Evolutionary conservation across 2,888 invertebrate species (phyloP).

Genomic region (Tenthredo scrophulariae): DNA sequence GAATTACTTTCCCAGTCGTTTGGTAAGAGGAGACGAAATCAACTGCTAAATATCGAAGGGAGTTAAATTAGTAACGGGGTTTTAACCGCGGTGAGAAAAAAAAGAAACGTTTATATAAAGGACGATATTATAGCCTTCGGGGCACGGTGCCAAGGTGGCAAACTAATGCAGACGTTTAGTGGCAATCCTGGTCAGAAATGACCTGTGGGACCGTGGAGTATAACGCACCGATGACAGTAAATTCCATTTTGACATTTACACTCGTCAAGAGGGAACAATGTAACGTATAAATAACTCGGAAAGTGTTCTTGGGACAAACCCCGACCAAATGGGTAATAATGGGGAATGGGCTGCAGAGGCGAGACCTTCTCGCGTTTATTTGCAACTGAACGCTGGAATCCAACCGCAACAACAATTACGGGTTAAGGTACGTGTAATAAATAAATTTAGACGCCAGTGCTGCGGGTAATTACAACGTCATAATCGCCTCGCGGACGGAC

Average conservation of each 20-base stretch:
- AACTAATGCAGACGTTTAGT: conserved; percentile 42
- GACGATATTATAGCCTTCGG: not conserved
- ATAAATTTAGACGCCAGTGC: not conserved
- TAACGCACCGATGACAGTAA: conserved; percentile 67
- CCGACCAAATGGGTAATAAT: not conserved
- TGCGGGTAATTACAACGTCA: not conserved
- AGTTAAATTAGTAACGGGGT: not conserved
- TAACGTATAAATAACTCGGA: conserved; percentile 73
- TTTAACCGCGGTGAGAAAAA: not conserved
- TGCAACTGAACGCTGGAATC: not conserved
- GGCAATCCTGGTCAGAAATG: conserved; percentile 25
- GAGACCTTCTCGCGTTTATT: not conserved
- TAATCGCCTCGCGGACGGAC: not conserved
- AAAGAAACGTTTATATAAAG: not conserved
- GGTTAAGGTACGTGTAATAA: not conserved
- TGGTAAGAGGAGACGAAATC: not conserved
- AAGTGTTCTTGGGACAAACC: not conserved
- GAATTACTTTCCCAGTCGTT: not conserved
- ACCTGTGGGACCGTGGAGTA: conserved; percentile 8
- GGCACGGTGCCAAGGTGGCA: not conserved
- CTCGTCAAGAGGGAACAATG: conserved; percentile 73
- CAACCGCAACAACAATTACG: conserved; percentile 1
- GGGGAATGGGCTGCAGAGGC: not conserved
- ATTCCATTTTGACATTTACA: conserved; percentile 73
- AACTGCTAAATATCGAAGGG: not conserved